A percentile compares a stretch with the other conserved stretches of the same genome.
phyloP scores from a whole-genome alignment of 53 echinoderm and acorn worm genomes.

The Temnopleurus reevesii region DNA sequence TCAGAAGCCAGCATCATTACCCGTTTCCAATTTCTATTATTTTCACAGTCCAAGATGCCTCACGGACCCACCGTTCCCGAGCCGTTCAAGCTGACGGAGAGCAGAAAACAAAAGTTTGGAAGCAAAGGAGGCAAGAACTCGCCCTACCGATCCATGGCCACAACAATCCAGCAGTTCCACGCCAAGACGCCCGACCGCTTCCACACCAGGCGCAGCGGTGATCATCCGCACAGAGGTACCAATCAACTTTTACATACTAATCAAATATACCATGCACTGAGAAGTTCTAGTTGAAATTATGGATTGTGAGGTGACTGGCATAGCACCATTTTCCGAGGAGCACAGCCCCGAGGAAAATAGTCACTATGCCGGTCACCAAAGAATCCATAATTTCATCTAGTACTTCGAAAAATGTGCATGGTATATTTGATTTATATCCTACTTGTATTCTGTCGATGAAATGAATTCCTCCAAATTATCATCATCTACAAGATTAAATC shows the following conservation, averaged over 20 bases:
- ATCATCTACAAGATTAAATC: no score
- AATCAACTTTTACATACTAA: not conserved
- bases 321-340: no score
- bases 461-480: no score
- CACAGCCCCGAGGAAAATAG: no score
- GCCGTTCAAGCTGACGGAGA: conserved; percentile 67
- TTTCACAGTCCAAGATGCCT: not conserved
- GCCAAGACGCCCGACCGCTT: conserved; percentile 83
- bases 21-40: not conserved
- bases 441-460: no score
- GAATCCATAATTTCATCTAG: no score
- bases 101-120: conserved; percentile 55
- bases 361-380: no score
- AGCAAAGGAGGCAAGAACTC: conserved; percentile 41
- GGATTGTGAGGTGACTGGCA: no score
- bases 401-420: no score
- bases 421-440: no score
- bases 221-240: conserved; percentile 42
- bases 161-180: conserved; percentile 70
- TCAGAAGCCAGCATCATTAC: no score
- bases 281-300: not conserved
- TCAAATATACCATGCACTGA: not conserved
- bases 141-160: conserved; percentile 68
- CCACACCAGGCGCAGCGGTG: conserved; percentile 61
- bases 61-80: conserved; percentile 68